Percentiles rank a stretch among this genome's conserved stretches.
These are phyloP conservation scores for Chironomus riparius DNA, from an alignment of 2,888 invertebrate genomes.

Conservation along the genomic window DNA sequence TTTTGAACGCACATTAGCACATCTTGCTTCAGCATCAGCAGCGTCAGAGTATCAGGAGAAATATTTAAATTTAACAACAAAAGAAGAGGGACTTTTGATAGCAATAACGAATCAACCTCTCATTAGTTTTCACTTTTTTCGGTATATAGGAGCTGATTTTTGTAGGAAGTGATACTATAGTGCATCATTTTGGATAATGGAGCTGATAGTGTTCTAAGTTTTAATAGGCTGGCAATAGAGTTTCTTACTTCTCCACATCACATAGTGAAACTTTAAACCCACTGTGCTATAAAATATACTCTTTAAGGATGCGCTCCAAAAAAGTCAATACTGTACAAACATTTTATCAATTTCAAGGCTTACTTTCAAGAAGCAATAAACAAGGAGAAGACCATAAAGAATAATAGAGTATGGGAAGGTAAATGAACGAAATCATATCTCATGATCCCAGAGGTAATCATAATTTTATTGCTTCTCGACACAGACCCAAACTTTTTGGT, in stretches of 20 bases:
- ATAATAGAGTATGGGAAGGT: neutral
- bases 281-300: too few species aligned
- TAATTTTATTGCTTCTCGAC: constrained; percentile 8
- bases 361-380: neutral
- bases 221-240: too few species aligned
- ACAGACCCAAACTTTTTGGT: neutral
- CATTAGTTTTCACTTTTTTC: neutral
- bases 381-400: neutral
- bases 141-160: too few species aligned
- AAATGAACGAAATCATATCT: neutral
- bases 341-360: too few species aligned
- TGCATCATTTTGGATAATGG: too few species aligned
- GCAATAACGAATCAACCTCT: neutral
- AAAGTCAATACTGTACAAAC: too few species aligned
- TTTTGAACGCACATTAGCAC: too few species aligned
- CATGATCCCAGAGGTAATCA: neutral
- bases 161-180: too few species aligned
- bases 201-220: too few species aligned
- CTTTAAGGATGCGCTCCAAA: too few species aligned
- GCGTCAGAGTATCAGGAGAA: neutral
- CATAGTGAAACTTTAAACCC: too few species aligned
- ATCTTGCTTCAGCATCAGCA: neutral
- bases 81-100: neutral
- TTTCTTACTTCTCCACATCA: too few species aligned
- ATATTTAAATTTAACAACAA: neutral